A percentile compares a stretch with the other conserved stretches of the same genome.
Evolutionary conservation across 2,888 invertebrate genomes (phyloP).

Genomic region (Acholoe squamosa): DNA sequence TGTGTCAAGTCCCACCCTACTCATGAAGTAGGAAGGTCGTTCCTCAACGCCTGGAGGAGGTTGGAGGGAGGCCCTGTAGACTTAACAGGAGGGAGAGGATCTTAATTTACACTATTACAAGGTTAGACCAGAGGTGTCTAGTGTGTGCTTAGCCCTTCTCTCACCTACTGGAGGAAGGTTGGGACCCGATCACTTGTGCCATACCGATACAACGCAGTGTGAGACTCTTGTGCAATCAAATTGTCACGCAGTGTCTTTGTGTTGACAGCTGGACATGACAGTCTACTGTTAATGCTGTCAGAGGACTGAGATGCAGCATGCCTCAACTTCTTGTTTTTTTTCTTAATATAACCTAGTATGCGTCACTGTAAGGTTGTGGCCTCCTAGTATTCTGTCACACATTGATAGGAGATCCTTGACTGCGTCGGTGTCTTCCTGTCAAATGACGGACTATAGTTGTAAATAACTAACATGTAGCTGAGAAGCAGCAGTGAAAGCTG

Average conservation of each 20-base stretch:
- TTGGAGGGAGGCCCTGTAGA: background rate
- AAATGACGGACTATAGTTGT: no score
- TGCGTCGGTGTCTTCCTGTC: no score
- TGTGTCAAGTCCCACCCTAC: no score
- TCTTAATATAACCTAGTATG: background rate
- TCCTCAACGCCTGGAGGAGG: slow-evolving; percentile 13
- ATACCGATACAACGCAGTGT: background rate
- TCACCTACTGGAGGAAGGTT: background rate
- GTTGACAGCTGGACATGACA: background rate
- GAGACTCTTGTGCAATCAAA: background rate
- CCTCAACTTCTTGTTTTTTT: background rate
- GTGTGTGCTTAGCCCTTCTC: background rate
- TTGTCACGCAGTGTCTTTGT: background rate
- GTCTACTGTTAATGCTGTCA: background rate
- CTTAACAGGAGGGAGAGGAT: background rate
- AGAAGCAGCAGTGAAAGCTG: no score
- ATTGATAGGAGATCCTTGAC: no score
- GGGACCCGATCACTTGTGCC: background rate
- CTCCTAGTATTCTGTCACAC: background rate
- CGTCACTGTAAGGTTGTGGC: background rate
- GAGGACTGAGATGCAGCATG: background rate
- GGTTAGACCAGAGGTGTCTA: slow-evolving; percentile 18
- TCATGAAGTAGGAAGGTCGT: background rate
- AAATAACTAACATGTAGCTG: no score
- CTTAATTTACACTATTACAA: background rate